These are phyloP conservation scores for Onchidella celtica DNA, from an alignment of 2,888 invertebrate species.

Conservation along the genomic window DNA sequence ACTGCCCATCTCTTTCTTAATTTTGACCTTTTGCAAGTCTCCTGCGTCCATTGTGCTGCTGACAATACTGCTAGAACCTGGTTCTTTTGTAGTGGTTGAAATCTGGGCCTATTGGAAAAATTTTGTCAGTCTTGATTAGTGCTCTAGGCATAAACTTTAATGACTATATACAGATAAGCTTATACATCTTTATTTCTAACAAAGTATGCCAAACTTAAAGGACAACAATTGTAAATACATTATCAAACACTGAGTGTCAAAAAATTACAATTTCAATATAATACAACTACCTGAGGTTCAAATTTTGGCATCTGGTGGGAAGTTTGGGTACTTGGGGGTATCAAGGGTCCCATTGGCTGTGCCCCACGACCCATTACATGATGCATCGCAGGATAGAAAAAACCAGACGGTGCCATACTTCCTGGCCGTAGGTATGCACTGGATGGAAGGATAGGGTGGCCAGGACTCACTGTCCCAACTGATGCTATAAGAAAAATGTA, in stretches of 20 bases:
- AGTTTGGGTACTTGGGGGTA: slow-evolving; percentile 65
- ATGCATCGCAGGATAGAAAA: slow-evolving; percentile 74
- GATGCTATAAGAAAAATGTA: slow-evolving; percentile 65
- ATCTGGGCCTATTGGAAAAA: slow-evolving; percentile 56
- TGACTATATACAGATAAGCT: no score
- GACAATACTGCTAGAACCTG: slow-evolving; percentile 78
- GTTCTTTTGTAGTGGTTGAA: slow-evolving; percentile 70
- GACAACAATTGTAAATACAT: no score
- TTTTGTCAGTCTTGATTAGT: no score
- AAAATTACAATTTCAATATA: no score
- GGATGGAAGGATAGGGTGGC: slow-evolving; percentile 67
- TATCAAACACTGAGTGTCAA: no score
- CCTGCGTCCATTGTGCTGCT: slow-evolving; percentile 81
- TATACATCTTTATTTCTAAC: no score
- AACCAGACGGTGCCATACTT: slow-evolving; percentile 62
- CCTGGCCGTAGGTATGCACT: slow-evolving; percentile 70
- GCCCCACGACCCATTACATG: slow-evolving; percentile 68
- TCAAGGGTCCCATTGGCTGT: slow-evolving; percentile 53
- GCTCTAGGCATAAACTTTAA: no score
- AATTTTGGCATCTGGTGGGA: slow-evolving; percentile 48
- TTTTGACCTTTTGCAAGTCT: slow-evolving; percentile 71
- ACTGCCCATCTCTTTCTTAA: slow-evolving; percentile 67
- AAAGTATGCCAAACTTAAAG: no score
- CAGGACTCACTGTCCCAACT: slow-evolving; percentile 74
- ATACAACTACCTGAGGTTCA: slow-evolving; percentile 55